Percentiles rank a stretch among this genome's conserved stretches.
These are phyloP conservation scores for Chionomys nivalis DNA, from an alignment of 2,113 vertebrate species.

Conservation along the genomic window DNA sequence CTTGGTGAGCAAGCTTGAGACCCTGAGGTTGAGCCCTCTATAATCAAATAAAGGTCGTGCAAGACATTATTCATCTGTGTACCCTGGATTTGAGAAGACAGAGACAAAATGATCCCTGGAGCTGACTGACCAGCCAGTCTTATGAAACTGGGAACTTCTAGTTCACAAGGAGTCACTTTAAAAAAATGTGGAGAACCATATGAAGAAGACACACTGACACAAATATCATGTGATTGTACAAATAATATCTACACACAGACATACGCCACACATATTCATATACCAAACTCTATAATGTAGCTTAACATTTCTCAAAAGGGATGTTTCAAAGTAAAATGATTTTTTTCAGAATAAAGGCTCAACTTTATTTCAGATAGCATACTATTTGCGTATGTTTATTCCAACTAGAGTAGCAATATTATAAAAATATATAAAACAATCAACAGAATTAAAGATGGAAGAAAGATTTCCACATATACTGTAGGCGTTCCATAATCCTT, in stretches of 20 bases:
- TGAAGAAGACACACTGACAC: not conserved
- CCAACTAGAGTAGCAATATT: not conserved
- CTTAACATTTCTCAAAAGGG: not conserved
- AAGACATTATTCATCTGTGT: not conserved
- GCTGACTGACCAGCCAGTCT: not conserved
- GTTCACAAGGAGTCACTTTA: not conserved
- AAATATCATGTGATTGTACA: not conserved
- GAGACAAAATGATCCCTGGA: too few species aligned
- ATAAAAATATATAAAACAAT: not conserved
- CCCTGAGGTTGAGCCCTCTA: not conserved
- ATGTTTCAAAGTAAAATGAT: not conserved
- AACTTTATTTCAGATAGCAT: not conserved
- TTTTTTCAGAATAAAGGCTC: not conserved
- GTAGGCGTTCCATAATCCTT: not conserved
- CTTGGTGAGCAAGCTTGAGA: not conserved
- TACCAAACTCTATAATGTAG: not conserved
- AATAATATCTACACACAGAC: not conserved
- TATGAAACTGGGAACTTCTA: not conserved
- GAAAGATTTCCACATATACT: not conserved
- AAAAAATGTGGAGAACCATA: not conserved
- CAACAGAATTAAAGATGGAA: not conserved
- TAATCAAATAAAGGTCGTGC: not conserved
- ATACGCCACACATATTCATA: not conserved
- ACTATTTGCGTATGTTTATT: not conserved
- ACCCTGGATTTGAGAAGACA: not conserved